Evolutionary conservation across 2,113 vertebrate species (phyloP), one percentile per base, ranked within the genome.

Genomic region (Heterotis niloticus): DNA sequence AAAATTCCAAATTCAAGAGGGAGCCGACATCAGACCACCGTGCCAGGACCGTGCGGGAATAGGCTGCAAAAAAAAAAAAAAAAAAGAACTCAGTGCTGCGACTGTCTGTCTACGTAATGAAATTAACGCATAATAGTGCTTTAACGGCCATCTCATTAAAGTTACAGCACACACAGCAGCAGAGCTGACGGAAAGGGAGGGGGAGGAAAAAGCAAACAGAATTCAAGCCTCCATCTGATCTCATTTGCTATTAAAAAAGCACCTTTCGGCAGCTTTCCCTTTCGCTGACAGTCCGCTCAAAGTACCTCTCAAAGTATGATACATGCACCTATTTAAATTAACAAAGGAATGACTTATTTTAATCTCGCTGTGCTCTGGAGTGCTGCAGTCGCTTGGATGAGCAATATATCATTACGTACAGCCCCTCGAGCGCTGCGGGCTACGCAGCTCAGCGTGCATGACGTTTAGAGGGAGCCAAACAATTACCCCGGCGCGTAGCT

Each of bases 311-410:
- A 95, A 96, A 96, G 93, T 95, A 94, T 96, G 95, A 98, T 96
- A 94, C 95, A 96, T 96, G 95, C 95, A 96, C 94, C 96, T 95
- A 96, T 97, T 98, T 96, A 97, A 97, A 98, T 98, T 96, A 98
- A 98, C 96, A 98, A 96, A 97, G 94, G 94, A 96, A 96, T 93
- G 93, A 94, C 93, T 94, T 95, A 93, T 93, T 95, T 95, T 95
- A 95, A 96, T 97, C 95, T 94, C 90, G 86, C 93, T 92, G 93
- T 90, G 95, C 95, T 96, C 93, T 92, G 93, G 90, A 93, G 92
- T 93, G 93, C 91, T 91, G 91, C 92, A 89, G 91, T 93, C 91
- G 93, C 94, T 94, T 92, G 92, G 92, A 95, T 94, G 94, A 96
- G 93, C 93, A 94, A 97, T 97, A 96, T 91, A 97, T 97, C 94